These are phyloP conservation scores for Anolis carolinensis DNA, from an alignment of 2,113 vertebrate species.

Conservation along the genomic window DNA sequence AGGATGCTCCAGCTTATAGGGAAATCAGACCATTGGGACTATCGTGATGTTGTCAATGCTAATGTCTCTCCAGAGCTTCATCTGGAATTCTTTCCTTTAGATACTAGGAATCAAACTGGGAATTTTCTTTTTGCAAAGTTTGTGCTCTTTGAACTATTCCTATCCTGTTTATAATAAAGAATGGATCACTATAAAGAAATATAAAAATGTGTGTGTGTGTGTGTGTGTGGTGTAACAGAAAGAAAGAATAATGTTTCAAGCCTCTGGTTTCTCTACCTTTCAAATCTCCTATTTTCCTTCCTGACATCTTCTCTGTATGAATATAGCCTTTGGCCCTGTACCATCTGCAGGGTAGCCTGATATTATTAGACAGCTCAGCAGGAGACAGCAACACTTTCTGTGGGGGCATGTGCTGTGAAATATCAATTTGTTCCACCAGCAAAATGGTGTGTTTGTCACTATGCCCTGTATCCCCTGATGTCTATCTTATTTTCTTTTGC, in stretches of 20 bases:
- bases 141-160: neutral
- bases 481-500: slow-evolving; percentile 68
- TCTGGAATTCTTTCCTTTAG: neutral
- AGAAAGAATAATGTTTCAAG: slow-evolving; percentile 21
- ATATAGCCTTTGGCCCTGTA: slow-evolving; percentile 56
- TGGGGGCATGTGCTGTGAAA: slow-evolving; percentile 56
- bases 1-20: neutral
- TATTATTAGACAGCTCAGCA: slow-evolving; percentile 61
- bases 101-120: neutral
- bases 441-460: slow-evolving; percentile 66
- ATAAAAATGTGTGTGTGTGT: too few species aligned
- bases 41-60: too few species aligned
- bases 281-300: slow-evolving; percentile 22
- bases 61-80: too few species aligned
- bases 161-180: neutral
- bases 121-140: neutral
- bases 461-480: slow-evolving; percentile 54
- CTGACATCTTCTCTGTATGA: slow-evolving; percentile 30
- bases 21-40: too few species aligned
- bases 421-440: slow-evolving; percentile 67
- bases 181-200: too few species aligned
- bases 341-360: slow-evolving; percentile 47
- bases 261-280: slow-evolving; percentile 32
- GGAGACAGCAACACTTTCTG: slow-evolving; percentile 57
- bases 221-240: too few species aligned